Evolutionary conservation across 2,797 vertebrate genomes (phyloP), one percentile per base, ranked within the genome.

Genomic region (Acipenser transmontanus): DNA sequence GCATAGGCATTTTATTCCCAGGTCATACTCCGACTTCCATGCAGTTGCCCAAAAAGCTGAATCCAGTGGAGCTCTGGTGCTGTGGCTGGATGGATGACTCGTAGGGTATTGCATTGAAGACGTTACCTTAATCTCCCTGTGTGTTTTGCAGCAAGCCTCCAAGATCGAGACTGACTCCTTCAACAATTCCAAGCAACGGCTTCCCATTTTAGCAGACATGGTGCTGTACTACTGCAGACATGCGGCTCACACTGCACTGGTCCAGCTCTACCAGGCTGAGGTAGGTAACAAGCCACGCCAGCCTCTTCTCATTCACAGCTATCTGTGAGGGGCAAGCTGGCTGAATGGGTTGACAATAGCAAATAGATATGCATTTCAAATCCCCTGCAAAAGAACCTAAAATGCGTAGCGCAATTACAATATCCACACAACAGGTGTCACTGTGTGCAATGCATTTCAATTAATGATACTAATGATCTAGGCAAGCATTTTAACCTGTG

Each of bases 201-300:
- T 97, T 69, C 93, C 95, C 66, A 98, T 99, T 82, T 86, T 99
- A 76, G 94, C 94, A 0, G 96, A 99, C 76, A 85, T 98, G 91
- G 87, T 98, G 59, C 90, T 98, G 14, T 98, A 99, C 77, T 99
- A 99, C 74, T 98, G 95, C 74, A 93, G 97, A 66, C 87, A 94
- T 0, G 97, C 97, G 1, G 70, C 84, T 0, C 84, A 89, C 4
- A 92, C 94, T 0, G 76, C 95, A 63, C 88, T 99, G 64, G 86
- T 99, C 76, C 97, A 98, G 81, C 91, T 98, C 68, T 99, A 98
- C 72, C 95, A 96, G 81, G 91, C 93, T 0, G 94, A 99, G 94
- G 96, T 98, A 68, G 76, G 73, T 64, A 9, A 70, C 49, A 51
- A 11, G 47, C 48, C 51, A 7, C 20, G 50, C 8, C 54, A 62